Evolutionary conservation across 2,113 vertebrate genomes (phyloP).

Genomic region (Corythoichthys intestinalis): DNA sequence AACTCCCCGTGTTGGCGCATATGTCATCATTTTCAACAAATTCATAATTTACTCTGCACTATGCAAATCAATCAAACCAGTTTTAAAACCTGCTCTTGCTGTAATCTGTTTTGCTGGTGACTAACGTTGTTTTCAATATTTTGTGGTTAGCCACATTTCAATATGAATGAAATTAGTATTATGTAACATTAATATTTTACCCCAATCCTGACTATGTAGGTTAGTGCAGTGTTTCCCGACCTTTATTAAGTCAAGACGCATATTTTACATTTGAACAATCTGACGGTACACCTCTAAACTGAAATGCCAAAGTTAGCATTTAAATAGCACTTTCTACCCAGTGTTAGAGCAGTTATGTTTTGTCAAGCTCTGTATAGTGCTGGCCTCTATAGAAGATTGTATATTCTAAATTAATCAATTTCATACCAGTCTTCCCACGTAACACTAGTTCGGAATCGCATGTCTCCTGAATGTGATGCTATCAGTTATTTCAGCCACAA

Average conservation of each 20-base stretch:
- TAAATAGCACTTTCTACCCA: too few species aligned
- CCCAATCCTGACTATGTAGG: conserved; percentile 15
- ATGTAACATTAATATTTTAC: background rate
- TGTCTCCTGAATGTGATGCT: background rate
- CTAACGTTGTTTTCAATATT: conserved; percentile 34
- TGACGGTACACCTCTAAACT: background rate
- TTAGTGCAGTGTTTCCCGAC: background rate
- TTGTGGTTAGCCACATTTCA: conserved; percentile 35
- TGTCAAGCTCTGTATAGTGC: background rate
- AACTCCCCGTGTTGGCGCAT: conserved; percentile 11
- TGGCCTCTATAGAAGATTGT: background rate
- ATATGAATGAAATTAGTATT: conserved; percentile 19
- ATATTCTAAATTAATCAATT: background rate
- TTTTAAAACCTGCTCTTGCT: conserved; percentile 36
- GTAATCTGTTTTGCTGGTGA: conserved; percentile 21
- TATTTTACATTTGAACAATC: background rate
- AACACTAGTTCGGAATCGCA: background rate
- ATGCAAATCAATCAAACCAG: conserved; percentile 21
- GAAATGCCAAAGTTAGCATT: background rate
- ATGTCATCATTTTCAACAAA: conserved; percentile 13
- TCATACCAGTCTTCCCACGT: background rate
- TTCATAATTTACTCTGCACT: conserved; percentile 11
- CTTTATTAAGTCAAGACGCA: background rate
- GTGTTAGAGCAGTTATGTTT: background rate
- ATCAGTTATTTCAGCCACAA: background rate